Evolutionary conservation across 2,888 invertebrate species (phyloP).

Genomic region (Deroplatys truncata): DNA sequence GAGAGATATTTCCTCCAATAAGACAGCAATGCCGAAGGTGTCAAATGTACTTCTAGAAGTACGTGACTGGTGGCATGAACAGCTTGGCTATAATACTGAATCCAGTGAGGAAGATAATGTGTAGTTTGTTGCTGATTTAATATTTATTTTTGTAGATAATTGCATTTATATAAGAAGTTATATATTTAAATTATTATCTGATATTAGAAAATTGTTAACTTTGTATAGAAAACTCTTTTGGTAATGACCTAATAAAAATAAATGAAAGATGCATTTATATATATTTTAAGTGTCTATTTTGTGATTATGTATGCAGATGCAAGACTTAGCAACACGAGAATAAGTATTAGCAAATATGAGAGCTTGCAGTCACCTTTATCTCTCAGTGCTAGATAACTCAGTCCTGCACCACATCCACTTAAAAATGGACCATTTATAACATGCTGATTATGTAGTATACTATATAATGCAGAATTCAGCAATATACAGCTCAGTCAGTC

Average conservation of each 20-base stretch:
- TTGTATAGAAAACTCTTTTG: not conserved
- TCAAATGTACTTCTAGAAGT: conserved; percentile 66
- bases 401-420: too few species aligned
- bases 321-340: too few species aligned
- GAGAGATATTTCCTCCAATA: conserved; percentile 45
- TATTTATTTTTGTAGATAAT: not conserved
- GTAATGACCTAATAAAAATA: not conserved
- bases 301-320: too few species aligned
- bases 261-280: not conserved
- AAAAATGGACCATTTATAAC: too few species aligned
- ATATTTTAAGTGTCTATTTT: too few species aligned
- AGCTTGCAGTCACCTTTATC: too few species aligned
- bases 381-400: too few species aligned
- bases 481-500: too few species aligned
- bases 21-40: conserved; percentile 47
- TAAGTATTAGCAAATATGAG: too few species aligned
- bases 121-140: not conserved
- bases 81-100: conserved; percentile 59
- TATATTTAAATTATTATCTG: not conserved
- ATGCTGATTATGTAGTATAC: too few species aligned
- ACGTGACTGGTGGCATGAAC: conserved; percentile 81
- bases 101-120: conserved; percentile 56
- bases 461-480: too few species aligned
- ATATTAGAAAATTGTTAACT: not conserved
- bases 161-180: not conserved